Percentiles rank a stretch among this genome's conserved stretches.
phyloP scores from a whole-genome alignment of 2,888 invertebrate species.

The Synanthedon tipuliformis region DNA sequence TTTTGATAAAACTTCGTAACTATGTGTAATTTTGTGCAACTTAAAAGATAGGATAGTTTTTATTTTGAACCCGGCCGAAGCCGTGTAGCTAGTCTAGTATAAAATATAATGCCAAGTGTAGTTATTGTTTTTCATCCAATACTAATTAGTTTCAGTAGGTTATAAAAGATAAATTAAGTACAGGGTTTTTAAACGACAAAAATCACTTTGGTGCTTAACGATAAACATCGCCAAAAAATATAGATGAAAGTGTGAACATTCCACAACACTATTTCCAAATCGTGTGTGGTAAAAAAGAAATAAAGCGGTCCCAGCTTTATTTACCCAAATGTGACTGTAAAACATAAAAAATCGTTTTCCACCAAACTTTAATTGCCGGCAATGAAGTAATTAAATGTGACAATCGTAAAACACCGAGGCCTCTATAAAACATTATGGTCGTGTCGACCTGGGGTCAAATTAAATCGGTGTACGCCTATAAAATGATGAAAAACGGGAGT shows the following conservation, averaged over 20 bases:
- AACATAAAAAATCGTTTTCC: slow-evolving; percentile 59
- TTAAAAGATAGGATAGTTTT: no score
- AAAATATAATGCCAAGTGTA: no score
- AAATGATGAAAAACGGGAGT: background rate
- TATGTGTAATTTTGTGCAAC: no score
- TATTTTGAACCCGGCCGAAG: no score
- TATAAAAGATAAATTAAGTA: no score
- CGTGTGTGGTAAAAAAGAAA: slow-evolving; percentile 68
- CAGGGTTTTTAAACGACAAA: no score
- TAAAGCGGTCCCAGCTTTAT: slow-evolving; percentile 53
- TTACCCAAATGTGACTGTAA: slow-evolving; percentile 63
- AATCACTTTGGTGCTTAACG: no score
- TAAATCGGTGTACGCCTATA: slow-evolving; percentile 16
- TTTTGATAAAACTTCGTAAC: no score
- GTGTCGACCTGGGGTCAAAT: slow-evolving; percentile 35
- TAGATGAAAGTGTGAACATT: background rate
- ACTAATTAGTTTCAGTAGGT: no score
- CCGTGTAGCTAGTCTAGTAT: no score
- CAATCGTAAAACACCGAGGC: slow-evolving; percentile 62
- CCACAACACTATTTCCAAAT: slow-evolving; percentile 41
- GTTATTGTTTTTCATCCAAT: no score
- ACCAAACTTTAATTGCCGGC: slow-evolving; percentile 66
- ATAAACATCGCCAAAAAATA: background rate
- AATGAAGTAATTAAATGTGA: slow-evolving; percentile 70
- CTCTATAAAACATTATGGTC: slow-evolving; percentile 56